Percentiles rank a stretch among this genome's conserved stretches.
phyloP scores from a whole-genome alignment of 2,113 vertebrate species.

The Clupea harengus region DNA sequence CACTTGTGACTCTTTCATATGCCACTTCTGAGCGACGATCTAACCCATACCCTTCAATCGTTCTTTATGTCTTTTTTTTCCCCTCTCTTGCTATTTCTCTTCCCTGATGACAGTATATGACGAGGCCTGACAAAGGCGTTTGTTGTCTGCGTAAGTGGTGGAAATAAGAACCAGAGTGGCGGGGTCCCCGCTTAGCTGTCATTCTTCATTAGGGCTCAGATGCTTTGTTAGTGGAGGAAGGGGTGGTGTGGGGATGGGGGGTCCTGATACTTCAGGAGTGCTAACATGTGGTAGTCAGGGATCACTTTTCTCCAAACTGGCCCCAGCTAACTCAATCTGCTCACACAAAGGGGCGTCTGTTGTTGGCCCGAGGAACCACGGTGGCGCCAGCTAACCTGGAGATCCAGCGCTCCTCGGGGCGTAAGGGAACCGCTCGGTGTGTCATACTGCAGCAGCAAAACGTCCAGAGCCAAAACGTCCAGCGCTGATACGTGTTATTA shows the following conservation, averaged over 20 bases:
- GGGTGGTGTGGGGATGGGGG: slow-evolving; percentile 3
- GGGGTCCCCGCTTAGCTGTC: slow-evolving; percentile 71
- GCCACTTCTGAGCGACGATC: neutral
- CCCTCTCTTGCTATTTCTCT: neutral
- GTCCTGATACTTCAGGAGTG: slow-evolving; percentile 54
- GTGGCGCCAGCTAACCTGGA: slow-evolving; percentile 59
- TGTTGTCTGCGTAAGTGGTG: slow-evolving; percentile 64
- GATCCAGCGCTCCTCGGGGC: neutral
- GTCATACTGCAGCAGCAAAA: neutral
- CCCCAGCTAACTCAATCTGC: slow-evolving; percentile 52
- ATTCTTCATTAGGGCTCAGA: slow-evolving; percentile 71
- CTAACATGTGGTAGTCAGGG: slow-evolving; percentile 64
- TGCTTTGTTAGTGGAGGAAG: slow-evolving; percentile 58
- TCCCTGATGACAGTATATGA: slow-evolving; percentile 22
- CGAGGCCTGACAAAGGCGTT: slow-evolving; percentile 54
- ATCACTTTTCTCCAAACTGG: slow-evolving; percentile 55
- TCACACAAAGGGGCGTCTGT: slow-evolving; percentile 67
- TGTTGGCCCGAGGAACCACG: slow-evolving; percentile 52
- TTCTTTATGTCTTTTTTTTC: neutral
- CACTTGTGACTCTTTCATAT: slow-evolving; percentile 10
- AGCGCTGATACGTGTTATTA: no score
- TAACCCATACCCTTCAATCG: neutral
- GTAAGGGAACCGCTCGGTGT: neutral
- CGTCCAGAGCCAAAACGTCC: neutral
- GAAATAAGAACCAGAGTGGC: slow-evolving; percentile 66